Percentiles rank a stretch among this genome's conserved stretches.
phyloP scores from a whole-genome alignment of 2,888 invertebrate genomes.

The Muschampia plurimacula region DNA sequence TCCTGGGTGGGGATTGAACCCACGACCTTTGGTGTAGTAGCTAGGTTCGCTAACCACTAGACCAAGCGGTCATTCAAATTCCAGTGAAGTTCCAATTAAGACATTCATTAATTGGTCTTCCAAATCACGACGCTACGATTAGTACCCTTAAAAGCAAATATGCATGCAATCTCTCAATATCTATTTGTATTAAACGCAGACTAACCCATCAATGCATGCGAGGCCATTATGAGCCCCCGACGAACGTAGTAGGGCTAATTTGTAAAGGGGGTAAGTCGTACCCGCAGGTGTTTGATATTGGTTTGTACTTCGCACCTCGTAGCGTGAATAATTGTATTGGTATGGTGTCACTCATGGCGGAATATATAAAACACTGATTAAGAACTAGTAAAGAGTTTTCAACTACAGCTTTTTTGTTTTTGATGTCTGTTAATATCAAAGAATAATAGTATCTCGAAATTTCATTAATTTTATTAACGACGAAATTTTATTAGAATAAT shows the following conservation, averaged over 20 bases:
- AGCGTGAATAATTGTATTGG: conserved; percentile 55
- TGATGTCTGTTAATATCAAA: no score
- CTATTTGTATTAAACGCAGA: background rate
- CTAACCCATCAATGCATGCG: conserved; percentile 26
- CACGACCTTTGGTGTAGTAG: no score
- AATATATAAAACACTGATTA: background rate
- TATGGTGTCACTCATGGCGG: conserved; percentile 56
- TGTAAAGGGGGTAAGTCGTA: conserved; percentile 17
- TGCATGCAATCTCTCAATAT: conserved; percentile 1
- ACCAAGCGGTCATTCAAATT: no score
- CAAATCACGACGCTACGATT: background rate
- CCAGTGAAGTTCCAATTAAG: background rate
- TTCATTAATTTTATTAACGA: no score
- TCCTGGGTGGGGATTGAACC: no score
- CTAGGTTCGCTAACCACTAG: no score
- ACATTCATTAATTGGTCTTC: background rate
- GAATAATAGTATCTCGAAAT: no score
- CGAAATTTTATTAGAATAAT: no score
- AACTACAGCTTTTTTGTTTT: no score
- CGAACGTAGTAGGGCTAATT: conserved; percentile 24
- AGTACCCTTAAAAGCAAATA: background rate
- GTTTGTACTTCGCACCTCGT: conserved; percentile 59
- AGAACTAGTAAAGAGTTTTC: no score
- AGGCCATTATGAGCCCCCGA: conserved; percentile 22
- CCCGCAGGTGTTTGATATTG: conserved; percentile 67